A percentile compares a stretch with the other conserved stretches of the same genome.
Conservation (phyloP, 2,888 invertebrate species). For the Tribolium freemani region DNA sequence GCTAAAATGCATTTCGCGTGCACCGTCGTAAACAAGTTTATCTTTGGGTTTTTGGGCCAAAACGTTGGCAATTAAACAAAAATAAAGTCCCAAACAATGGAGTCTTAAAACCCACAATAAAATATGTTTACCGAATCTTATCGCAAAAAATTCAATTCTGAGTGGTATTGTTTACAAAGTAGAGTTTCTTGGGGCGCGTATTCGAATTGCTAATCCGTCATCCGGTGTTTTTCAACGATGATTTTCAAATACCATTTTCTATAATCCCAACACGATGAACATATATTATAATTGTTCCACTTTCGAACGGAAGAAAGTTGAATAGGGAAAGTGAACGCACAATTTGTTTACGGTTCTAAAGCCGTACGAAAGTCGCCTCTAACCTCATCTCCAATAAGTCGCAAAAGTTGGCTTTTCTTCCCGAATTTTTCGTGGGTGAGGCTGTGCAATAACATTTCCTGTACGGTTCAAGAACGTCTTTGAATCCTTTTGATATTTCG, state of each 20-base stretch:
- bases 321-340: constrained; percentile 51
- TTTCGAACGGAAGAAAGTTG: constrained; percentile 52
- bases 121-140: background rate
- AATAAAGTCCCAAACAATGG: background rate
- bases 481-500: constrained; percentile 35
- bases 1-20: background rate
- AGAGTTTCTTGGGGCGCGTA: constrained; percentile 4
- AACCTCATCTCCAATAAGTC: background rate
- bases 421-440: background rate
- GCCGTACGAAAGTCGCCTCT: constrained; percentile 18
- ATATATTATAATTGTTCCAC: constrained; percentile 49
- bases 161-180: constrained; percentile 28
- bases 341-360: constrained; percentile 44
- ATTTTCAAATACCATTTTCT: constrained; percentile 31
- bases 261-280: constrained; percentile 30
- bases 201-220: constrained; percentile 34
- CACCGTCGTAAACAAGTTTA: background rate
- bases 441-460: constrained; percentile 13
- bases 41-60: too few relatives aligned
- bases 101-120: background rate
- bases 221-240: constrained; percentile 19
- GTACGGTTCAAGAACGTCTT: constrained; percentile 24
- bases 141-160: background rate
- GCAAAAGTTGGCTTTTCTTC: background rate
- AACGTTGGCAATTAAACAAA: background rate